These are phyloP conservation scores for Brachypodius melanocephalos DNA, from an alignment of 2,113 vertebrate genomes.

Conservation along the genomic window DNA sequence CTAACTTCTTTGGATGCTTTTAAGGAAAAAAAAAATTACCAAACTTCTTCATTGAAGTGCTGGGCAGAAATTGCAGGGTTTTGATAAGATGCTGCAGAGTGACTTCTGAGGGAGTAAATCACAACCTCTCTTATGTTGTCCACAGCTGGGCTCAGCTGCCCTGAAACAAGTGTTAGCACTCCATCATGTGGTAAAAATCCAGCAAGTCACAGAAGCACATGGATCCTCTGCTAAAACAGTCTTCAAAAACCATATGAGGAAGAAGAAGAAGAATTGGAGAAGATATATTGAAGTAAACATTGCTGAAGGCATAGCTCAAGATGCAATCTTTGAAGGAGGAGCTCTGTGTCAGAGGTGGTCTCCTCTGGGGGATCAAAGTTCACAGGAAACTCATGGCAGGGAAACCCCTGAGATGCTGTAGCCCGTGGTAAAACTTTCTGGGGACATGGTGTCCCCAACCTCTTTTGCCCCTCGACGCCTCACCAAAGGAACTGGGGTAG, in stretches of 20 bases:
- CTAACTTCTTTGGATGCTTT: not conserved
- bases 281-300: not conserved
- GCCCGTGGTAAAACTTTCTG: not conserved
- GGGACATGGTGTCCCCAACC: fast-evolving
- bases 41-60: not conserved
- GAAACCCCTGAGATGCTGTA: not conserved
- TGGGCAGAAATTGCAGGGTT: not conserved
- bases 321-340: not conserved
- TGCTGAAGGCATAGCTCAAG: not conserved
- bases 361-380: not conserved
- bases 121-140: not conserved
- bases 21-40: not conserved
- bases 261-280: not conserved
- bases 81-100: not conserved
- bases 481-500: not conserved
- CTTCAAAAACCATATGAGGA: not conserved
- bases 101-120: not conserved
- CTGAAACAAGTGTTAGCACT: not conserved
- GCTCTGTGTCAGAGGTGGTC: not conserved
- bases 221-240: not conserved
- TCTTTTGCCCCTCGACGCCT: not conserved
- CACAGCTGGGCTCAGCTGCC: not conserved
- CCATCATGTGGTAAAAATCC: not conserved
- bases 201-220: not conserved
- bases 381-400: not conserved